phyloP scores from a whole-genome alignment of 2,888 invertebrate genomes.

The Protophormia terraenovae region DNA sequence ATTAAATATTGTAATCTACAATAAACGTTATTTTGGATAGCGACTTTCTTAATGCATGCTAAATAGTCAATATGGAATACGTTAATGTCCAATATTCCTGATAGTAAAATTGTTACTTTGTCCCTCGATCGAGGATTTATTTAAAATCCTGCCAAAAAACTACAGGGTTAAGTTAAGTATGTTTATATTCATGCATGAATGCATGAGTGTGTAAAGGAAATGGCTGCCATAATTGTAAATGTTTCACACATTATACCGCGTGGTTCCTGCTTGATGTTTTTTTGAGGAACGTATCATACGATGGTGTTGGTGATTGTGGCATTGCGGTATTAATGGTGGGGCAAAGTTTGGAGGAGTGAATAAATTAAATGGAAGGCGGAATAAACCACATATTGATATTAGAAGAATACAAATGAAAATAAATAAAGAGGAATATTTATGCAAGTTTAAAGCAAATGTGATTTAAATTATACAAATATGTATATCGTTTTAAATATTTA shows the following conservation, averaged over 20 bases:
- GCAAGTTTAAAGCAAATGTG: not conserved
- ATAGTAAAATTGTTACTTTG: too few species aligned
- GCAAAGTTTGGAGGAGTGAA: not conserved
- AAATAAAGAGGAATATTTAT: not conserved
- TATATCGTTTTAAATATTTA: not conserved
- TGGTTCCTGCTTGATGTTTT: not conserved
- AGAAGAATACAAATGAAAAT: not conserved
- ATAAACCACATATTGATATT: not conserved
- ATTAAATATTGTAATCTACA: too few species aligned
- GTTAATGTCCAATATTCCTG: too few species aligned
- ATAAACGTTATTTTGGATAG: too few species aligned
- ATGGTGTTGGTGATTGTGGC: not conserved
- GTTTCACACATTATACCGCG: constrained; percentile 37
- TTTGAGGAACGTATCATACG: not conserved
- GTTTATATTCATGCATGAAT: not conserved
- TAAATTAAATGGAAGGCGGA: constrained; percentile 6
- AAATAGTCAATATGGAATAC: too few species aligned
- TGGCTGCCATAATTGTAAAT: constrained; percentile 58
- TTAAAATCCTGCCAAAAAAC: too few species aligned
- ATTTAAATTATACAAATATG: not conserved
- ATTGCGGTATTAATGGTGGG: not conserved
- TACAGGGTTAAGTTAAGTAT: not conserved
- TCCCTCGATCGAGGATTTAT: too few species aligned
- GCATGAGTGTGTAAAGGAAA: constrained; percentile 33
- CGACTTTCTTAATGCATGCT: too few species aligned